phyloP scores from a whole-genome alignment of 1,140 invertebrate species.

The Harlomillsia oculata region DNA sequence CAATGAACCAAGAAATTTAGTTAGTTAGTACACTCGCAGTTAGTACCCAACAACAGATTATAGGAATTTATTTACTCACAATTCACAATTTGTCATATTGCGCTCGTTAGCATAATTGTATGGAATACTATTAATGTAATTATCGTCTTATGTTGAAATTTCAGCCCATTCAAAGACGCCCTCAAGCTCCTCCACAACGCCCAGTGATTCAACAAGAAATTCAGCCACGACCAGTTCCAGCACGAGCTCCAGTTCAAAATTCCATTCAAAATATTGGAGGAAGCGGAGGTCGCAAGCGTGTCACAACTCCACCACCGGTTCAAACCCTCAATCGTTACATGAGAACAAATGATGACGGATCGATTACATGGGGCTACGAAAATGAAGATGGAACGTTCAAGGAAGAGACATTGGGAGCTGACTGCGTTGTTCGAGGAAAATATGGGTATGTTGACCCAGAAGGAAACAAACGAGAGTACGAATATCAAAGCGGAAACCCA shows the following conservation, averaged over 20 bases:
- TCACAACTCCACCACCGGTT: conserved; percentile 29
- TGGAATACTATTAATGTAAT: too few relatives aligned
- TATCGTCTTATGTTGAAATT: too few relatives aligned
- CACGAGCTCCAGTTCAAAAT: neutral
- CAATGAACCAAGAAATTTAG: too few relatives aligned
- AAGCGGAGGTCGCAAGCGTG: conserved; percentile 5
- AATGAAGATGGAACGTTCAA: conserved; percentile 66
- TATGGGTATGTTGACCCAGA: conserved; percentile 76
- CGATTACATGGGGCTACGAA: conserved; percentile 75
- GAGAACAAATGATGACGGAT: conserved; percentile 68
- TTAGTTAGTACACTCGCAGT: too few relatives aligned
- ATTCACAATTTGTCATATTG: too few relatives aligned
- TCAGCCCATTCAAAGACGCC: conserved; percentile 7
- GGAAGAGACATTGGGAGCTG: conserved; percentile 61
- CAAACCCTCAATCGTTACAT: conserved; percentile 46
- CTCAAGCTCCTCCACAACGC: conserved; percentile 4
- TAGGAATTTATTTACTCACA: too few relatives aligned
- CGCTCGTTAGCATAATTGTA: too few relatives aligned
- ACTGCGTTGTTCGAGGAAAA: conserved; percentile 68
- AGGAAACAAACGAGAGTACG: conserved; percentile 42
- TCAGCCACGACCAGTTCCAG: neutral
- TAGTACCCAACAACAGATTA: too few relatives aligned
- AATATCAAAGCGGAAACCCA: conserved; percentile 34
- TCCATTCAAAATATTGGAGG: neutral
- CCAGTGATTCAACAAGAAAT: conserved; percentile 8